These are phyloP conservation scores for Zingel zingel DNA, from an alignment of 2,113 vertebrate species.

Conservation along the genomic window DNA sequence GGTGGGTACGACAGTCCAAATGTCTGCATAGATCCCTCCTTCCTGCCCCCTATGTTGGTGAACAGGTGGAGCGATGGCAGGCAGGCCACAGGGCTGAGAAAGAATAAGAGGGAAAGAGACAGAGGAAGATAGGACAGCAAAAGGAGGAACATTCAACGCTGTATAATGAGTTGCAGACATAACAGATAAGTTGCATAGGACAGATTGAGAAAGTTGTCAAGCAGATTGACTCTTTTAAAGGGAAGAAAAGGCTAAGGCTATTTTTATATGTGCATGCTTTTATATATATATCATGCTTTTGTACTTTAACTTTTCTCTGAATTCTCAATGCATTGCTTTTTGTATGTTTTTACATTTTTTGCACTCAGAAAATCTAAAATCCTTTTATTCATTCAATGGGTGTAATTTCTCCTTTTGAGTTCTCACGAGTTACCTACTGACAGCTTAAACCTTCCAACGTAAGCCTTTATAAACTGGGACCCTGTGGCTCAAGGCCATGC, in stretches of 20 bases:
- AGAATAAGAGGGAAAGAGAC: slow-evolving; percentile 33
- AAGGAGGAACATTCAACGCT: slow-evolving; percentile 39
- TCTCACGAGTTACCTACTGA: slow-evolving; percentile 13
- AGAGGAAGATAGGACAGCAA: slow-evolving; percentile 25
- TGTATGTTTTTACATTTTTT: not conserved
- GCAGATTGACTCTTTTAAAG: not conserved
- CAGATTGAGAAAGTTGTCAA: slow-evolving; percentile 25
- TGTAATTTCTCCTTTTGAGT: slow-evolving; percentile 1
- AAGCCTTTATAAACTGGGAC: slow-evolving; percentile 63
- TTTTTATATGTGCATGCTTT: not conserved
- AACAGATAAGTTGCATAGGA: slow-evolving; percentile 43
- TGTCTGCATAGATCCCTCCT: slow-evolving; percentile 72
- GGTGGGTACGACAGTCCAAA: slow-evolving; percentile 72
- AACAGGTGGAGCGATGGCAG: slow-evolving; percentile 83
- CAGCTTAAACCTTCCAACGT: slow-evolving; percentile 46
- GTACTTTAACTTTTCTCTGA: not conserved
- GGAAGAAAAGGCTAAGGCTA: not conserved
- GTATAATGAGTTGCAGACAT: slow-evolving; percentile 57
- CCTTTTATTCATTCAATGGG: not conserved
- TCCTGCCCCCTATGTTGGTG: slow-evolving; percentile 79
- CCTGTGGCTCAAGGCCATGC: slow-evolving; percentile 67
- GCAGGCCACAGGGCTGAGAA: slow-evolving; percentile 64
- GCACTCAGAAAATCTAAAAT: not conserved
- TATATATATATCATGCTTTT: not conserved
- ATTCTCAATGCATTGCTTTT: not conserved